Evolutionary conservation across 2,797 vertebrate genomes (phyloP), one percentile per base, ranked within the genome.

Genomic region (Macroramphosus scolopax): DNA sequence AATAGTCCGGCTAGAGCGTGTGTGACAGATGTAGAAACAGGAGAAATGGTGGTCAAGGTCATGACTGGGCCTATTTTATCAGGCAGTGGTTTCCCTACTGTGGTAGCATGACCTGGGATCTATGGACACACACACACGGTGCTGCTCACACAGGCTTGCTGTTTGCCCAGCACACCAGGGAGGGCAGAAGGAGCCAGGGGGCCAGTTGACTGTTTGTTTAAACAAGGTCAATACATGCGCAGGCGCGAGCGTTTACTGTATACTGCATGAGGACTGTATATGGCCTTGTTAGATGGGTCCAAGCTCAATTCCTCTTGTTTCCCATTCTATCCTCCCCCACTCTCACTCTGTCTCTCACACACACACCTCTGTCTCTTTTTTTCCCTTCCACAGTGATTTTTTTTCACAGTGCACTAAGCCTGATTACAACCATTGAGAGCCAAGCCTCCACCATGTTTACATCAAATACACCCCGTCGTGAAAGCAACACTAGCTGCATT

Each of bases 181-280:
- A 83, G 80, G 78, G 72, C 75, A 83, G 63, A 68, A 62, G 81
- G 77, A 84, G 84, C 84, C 83, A 81, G 83, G 80, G 88, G 86
- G 84, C 63, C 67, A 48, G 76, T 79, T 81, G 81, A 83, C 80
- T 80, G 82, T 85, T 89, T 89, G 84, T 89, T 89, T 90, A 89
- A 88, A 89, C 83, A 88, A 89, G 85, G 86, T 89, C 84, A 89
- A 85, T 80, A 82, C 72, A 77, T 58, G 62, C 37, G 2, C 64
- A 51, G 18, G 31, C 53, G 11, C 34, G 9, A 69, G 50, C 51
- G 44, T 78, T 75, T 75, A 82, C 74, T 85, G 81, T 82, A 77
- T 77, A 75, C 76, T 68, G 66, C 59, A 75, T 72, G 71, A 81
- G 71, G 78, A 52, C 82, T 85, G 83, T 86, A 84, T 87, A 88